A percentile compares a stretch with the other conserved stretches of the same genome.
Evolutionary conservation across 2,113 vertebrate species (phyloP).

Genomic region (Recurvirostra avosetta): DNA sequence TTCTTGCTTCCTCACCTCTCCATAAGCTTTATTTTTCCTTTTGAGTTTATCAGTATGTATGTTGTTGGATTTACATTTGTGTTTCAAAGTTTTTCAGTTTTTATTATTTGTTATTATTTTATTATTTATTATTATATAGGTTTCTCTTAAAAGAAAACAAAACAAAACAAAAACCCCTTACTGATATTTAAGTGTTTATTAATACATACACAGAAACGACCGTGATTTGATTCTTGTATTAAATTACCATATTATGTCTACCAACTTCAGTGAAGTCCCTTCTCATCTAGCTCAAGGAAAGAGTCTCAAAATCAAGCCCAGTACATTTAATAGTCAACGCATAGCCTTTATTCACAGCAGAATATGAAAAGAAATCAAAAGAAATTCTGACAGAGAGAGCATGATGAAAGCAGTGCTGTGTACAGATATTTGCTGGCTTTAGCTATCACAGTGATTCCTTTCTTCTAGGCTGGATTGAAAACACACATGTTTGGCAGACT

Average conservation of each 20-base stretch:
- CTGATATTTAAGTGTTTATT: not conserved
- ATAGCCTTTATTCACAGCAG: not conserved
- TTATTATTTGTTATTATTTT: not conserved
- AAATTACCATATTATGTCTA: not conserved
- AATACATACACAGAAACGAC: not conserved
- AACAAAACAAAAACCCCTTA: fast-evolving
- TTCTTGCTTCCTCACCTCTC: not conserved
- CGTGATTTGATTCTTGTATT: not conserved
- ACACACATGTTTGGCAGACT: not conserved
- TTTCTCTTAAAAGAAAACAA: not conserved
- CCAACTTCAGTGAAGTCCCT: not conserved
- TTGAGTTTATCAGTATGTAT: not conserved
- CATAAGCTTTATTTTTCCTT: not conserved
- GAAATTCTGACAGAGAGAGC: not conserved
- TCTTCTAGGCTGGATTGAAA: not conserved
- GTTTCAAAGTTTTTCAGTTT: not conserved
- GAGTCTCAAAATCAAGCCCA: not conserved
- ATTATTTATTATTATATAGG: not conserved
- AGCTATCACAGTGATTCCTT: not conserved
- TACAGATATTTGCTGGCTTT: not conserved
- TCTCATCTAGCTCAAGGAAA: not conserved
- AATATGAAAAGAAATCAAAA: not conserved
- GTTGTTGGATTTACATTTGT: not conserved
- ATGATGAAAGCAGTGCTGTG: not conserved
- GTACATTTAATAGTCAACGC: not conserved